A percentile compares a stretch with the other conserved stretches of the same genome.
phyloP scores from a whole-genome alignment of 2,797 vertebrate genomes.

The Typhlichthys eigenmanni region DNA sequence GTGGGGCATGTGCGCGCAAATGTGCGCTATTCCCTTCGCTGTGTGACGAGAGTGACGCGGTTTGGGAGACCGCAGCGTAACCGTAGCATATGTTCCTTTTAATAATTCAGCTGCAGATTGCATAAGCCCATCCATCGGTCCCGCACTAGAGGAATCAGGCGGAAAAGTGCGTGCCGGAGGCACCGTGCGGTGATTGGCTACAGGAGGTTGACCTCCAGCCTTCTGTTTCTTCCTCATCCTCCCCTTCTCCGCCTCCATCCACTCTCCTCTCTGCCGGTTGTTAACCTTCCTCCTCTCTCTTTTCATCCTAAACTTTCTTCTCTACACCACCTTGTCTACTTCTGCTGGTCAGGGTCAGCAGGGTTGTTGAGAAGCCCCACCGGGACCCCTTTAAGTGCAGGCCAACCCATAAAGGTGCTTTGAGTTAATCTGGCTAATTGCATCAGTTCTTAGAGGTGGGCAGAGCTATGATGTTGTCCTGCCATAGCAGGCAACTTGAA shows the following conservation, averaged over 20 bases:
- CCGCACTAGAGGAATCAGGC: constrained; percentile 48
- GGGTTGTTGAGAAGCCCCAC: constrained; percentile 26
- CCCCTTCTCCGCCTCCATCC: constrained; percentile 3
- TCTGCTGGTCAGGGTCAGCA: constrained; percentile 26
- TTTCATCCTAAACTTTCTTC: neutral
- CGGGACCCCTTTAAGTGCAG: constrained; percentile 8
- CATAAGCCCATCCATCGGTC: constrained; percentile 56
- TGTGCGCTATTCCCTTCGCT: constrained; percentile 32
- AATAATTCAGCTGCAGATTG: constrained; percentile 77
- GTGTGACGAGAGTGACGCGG: constrained; percentile 40
- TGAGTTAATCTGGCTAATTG: neutral
- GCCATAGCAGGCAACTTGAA: no score
- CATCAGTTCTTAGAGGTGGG: neutral
- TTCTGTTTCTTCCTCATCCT: neutral
- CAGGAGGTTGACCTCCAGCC: constrained; percentile 28
- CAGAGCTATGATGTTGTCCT: neutral
- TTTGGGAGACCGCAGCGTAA: constrained; percentile 41
- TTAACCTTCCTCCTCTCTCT: neutral
- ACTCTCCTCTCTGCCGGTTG: neutral
- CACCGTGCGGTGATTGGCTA: constrained; percentile 23
- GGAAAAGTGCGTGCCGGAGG: constrained; percentile 52
- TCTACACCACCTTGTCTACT: constrained; percentile 4
- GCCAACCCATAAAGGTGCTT: constrained; percentile 5
- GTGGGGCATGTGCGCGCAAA: neutral
- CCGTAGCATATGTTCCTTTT: constrained; percentile 76